Conservation (phyloP, 2,113 vertebrate genomes). For the Gopherus evgoodei region DNA sequence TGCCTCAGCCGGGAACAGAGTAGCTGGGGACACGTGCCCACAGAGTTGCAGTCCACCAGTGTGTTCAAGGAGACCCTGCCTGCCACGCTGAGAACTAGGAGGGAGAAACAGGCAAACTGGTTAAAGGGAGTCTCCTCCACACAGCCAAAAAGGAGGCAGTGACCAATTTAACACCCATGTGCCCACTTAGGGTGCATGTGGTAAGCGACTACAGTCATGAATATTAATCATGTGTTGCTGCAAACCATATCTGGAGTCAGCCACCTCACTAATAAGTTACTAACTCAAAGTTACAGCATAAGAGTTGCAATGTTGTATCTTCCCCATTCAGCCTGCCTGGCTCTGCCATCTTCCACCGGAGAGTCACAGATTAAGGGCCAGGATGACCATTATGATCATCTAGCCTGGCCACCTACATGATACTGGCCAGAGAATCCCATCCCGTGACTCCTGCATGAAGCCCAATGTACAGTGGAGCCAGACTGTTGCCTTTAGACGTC, state of each 20-base stretch:
- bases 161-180: background rate
- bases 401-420: background rate
- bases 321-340: background rate
- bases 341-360: background rate
- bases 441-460: background rate
- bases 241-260: background rate
- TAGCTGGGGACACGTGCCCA: background rate
- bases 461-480: background rate
- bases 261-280: background rate
- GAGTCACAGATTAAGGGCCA: background rate
- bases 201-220: background rate
- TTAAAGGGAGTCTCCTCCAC: background rate
- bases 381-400: background rate
- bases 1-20: background rate
- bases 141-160: background rate
- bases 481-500: background rate
- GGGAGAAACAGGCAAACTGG: background rate
- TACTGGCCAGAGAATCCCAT: background rate
- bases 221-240: background rate
- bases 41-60: background rate
- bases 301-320: background rate
- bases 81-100: background rate
- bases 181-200: background rate
- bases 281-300: background rate
- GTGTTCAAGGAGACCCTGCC: background rate